These are phyloP conservation scores for Tethea ocularis DNA, from an alignment of 2,888 invertebrate species.

Conservation along the genomic window DNA sequence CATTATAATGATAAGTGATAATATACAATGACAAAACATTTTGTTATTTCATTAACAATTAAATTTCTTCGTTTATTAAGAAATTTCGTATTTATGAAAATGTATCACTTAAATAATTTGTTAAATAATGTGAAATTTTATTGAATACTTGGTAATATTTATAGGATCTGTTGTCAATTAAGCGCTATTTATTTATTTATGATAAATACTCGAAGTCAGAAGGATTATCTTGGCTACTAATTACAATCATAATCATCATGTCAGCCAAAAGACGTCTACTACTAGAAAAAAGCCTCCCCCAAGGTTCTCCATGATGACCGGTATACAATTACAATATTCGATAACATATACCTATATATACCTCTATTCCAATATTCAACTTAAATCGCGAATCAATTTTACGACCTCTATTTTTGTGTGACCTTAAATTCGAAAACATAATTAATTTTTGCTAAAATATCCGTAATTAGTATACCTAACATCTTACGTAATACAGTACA, in stretches of 20 bases:
- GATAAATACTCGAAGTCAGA: background rate
- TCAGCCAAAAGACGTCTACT: too few species aligned
- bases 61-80: slow-evolving; percentile 7
- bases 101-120: background rate
- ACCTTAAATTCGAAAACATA: background rate
- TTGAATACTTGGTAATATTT: background rate
- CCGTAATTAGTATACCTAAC: slow-evolving; percentile 3
- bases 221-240: background rate
- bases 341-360: background rate
- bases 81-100: slow-evolving; percentile 1
- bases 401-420: too few species aligned
- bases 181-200: background rate
- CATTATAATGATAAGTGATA: slow-evolving; percentile 39
- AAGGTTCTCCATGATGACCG: too few species aligned
- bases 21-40: slow-evolving; percentile 49
- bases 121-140: background rate
- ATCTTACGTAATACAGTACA: slow-evolving; percentile 20
- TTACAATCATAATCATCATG: too few species aligned
- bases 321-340: too few species aligned
- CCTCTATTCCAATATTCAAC: background rate
- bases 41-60: slow-evolving; percentile 32
- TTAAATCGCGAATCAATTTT: too few species aligned
- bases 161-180: background rate
- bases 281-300: too few species aligned
- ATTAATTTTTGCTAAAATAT: background rate